phyloP scores from a whole-genome alignment of 2,113 vertebrate genomes.

The Beaufortia kweichowensis region DNA sequence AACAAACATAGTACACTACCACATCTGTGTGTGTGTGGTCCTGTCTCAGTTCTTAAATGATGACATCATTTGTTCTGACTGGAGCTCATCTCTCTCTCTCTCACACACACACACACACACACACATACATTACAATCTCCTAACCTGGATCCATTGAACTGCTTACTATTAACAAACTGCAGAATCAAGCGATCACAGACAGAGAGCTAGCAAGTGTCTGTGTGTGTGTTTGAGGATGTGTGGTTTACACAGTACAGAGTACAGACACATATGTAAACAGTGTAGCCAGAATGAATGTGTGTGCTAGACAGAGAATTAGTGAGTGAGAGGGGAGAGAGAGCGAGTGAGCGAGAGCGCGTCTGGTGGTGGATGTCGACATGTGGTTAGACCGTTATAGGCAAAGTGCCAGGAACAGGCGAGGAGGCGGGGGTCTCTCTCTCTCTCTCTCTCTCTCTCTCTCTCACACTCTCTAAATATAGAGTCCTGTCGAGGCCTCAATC shows the following conservation, averaged over 20 bases:
- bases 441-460: not conserved
- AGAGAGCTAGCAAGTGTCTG: not conserved
- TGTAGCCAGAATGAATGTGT: constrained; percentile 1
- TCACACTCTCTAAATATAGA: constrained; percentile 48
- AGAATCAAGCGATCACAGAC: constrained; percentile 21
- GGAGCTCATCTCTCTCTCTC: constrained; percentile 42
- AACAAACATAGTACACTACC: not conserved
- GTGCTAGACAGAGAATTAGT: constrained; percentile 20
- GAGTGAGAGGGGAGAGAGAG: constrained; percentile 29
- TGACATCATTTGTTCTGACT: constrained; percentile 45
- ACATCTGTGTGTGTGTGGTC: constrained; percentile 30
- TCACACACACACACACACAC: constrained; percentile 8
- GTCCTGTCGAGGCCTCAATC: constrained; percentile 31
- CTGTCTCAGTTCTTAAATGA: constrained; percentile 28
- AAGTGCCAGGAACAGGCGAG: constrained; percentile 43
- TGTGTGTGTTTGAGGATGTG: constrained; percentile 28
- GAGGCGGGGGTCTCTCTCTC: constrained; percentile 35
- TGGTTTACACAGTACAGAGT: constrained; percentile 36
- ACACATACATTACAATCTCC: constrained; percentile 11
- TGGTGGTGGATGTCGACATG: constrained; percentile 55
- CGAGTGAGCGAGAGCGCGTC: constrained; percentile 7
- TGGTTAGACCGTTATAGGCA: constrained; percentile 55
- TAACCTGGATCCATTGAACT: constrained; percentile 27
- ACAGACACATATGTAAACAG: constrained; percentile 44
- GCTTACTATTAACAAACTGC: constrained; percentile 21